Evolutionary conservation across 2,888 invertebrate species (phyloP).

Genomic region (Cephus runcator): DNA sequence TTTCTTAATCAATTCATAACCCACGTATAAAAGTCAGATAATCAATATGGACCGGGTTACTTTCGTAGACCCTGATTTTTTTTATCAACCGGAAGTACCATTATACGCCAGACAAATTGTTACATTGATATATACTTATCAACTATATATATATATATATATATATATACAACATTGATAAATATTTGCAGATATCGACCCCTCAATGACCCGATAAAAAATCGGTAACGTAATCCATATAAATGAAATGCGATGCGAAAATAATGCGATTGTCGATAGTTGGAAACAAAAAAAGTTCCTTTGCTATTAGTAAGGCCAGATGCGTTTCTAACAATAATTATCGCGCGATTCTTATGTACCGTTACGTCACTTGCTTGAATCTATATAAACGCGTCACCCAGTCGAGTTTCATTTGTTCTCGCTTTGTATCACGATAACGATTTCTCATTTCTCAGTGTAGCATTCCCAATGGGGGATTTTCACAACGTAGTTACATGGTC

Average conservation of each 20-base stretch:
- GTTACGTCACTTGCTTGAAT: not conserved
- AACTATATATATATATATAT: no score
- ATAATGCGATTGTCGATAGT: no score
- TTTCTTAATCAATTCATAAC: no score
- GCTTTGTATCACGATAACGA: not conserved
- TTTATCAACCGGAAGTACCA: not conserved
- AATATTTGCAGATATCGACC: no score
- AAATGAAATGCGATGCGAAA: no score
- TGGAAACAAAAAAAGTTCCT: no score
- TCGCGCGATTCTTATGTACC: not conserved
- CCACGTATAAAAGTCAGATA: not conserved
- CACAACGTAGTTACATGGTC: not conserved
- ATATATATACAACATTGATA: no score
- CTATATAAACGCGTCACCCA: not conserved
- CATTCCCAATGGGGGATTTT: not conserved
- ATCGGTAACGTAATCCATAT: no score
- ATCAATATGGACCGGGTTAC: not conserved
- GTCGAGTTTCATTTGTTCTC: not conserved
- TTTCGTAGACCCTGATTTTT: not conserved
- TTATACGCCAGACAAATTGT: not conserved
- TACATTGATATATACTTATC: no score
- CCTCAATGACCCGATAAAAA: no score
- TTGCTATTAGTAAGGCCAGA: not conserved
- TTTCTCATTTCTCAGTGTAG: not conserved
- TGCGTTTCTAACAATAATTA: not conserved